A percentile compares a stretch with the other conserved stretches of the same genome.
Evolutionary conservation across 1,140 invertebrate genomes (phyloP).

Genomic region (Drosophila kurseongensis): DNA sequence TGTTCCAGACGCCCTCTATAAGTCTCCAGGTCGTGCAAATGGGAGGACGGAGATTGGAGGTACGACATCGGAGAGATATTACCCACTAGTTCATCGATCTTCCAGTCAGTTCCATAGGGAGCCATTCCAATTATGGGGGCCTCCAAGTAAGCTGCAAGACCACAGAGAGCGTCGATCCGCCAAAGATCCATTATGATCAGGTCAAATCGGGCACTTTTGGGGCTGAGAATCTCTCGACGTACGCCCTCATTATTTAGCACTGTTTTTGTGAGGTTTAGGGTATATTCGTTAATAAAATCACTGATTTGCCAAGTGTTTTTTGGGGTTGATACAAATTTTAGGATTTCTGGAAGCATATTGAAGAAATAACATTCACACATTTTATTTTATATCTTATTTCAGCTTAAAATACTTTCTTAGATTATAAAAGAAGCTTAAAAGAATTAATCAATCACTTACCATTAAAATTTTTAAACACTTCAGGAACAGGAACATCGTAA

Average conservation of each 20-base stretch:
- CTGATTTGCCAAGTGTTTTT: background rate
- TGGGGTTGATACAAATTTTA: background rate
- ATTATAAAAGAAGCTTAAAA: no score
- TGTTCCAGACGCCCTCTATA: background rate
- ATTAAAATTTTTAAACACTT: slow-evolving; percentile 21
- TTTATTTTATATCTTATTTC: no score
- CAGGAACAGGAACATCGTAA: slow-evolving; percentile 10
- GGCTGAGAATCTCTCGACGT: slow-evolving; percentile 11
- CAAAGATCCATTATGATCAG: slow-evolving; percentile 25
- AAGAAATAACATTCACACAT: no score
- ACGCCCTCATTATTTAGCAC: slow-evolving; percentile 25
- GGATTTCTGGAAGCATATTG: slow-evolving; percentile 2
- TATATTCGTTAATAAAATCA: slow-evolving; percentile 17
- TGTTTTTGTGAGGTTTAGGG: slow-evolving; percentile 3
- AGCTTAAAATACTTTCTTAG: no score
- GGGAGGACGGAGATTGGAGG: slow-evolving; percentile 11
- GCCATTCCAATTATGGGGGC: slow-evolving; percentile 33
- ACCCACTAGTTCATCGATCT: slow-evolving; percentile 30
- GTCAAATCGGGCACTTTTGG: slow-evolving; percentile 16
- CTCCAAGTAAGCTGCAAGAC: slow-evolving; percentile 13
- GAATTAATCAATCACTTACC: slow-evolving; percentile 1
- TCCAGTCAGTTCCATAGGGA: slow-evolving; percentile 33
- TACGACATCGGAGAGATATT: slow-evolving; percentile 28
- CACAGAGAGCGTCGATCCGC: slow-evolving; percentile 11
- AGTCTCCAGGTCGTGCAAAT: slow-evolving; percentile 3